phyloP scores from a whole-genome alignment of 2,888 invertebrate genomes.

The Bombyx huttoni region DNA sequence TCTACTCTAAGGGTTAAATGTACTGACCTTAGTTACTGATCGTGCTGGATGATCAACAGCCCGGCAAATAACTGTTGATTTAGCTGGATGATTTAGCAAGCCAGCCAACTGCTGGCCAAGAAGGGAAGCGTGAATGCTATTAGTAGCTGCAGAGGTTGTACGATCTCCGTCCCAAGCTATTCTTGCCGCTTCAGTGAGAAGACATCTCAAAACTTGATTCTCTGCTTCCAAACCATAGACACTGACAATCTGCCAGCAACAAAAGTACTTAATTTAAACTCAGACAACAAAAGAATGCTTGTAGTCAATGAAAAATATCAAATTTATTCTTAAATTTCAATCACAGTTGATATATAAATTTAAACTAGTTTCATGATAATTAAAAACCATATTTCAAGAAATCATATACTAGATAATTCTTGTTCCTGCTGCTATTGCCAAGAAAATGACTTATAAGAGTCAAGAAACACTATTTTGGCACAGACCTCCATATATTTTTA shows the following conservation, averaged over 20 bases:
- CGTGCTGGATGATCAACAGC: constrained; percentile 87
- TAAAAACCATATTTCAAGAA: background rate
- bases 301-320: background rate
- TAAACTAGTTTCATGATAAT: too few species aligned
- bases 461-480: background rate
- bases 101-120: constrained; percentile 72
- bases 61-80: constrained; percentile 90
- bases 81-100: constrained; percentile 87
- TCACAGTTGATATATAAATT: too few species aligned
- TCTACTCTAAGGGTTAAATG: constrained; percentile 24
- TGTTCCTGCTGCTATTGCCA: background rate
- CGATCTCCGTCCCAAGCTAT: constrained; percentile 79
- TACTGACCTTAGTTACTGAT: constrained; percentile 75
- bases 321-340: background rate
- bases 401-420: background rate
- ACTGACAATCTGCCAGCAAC: constrained; percentile 80
- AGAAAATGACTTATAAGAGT: constrained; percentile 1
- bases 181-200: constrained; percentile 85
- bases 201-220: constrained; percentile 95
- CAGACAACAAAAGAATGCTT: background rate
- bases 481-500: background rate
- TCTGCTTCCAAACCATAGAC: constrained; percentile 97
- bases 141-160: constrained; percentile 79
- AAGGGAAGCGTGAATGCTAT: constrained; percentile 79
- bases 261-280: background rate